Evolutionary conservation across 2,113 vertebrate genomes (phyloP), one percentile per base, ranked within the genome.

Genomic region (Apteryx owenii): DNA sequence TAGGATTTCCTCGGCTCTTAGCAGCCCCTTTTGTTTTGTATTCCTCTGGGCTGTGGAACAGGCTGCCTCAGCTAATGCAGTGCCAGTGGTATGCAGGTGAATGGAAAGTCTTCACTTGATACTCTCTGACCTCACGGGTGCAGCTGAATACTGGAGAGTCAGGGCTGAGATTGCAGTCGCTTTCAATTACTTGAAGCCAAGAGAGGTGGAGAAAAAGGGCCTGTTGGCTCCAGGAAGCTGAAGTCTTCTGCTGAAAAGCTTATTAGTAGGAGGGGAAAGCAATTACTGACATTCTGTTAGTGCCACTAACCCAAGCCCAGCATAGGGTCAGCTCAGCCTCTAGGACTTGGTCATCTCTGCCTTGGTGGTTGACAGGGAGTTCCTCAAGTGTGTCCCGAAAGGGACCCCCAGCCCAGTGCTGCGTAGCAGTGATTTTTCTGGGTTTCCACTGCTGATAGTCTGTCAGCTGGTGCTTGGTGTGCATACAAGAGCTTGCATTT

Each of bases 71-170:
- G 11, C 88, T 85, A 92, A 54, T 19, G 83, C 72, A 64, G 56
- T 31, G 28, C 5, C 16, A 14, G 92, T 36, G 71, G 83, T 62
- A 78, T 81, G 96, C 90, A 94, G 89, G 91, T 72, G 88, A 95
- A 85, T 95, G 96, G 98, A 98, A 97, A 97, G 98, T 97, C 97
- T 97, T 98, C 98, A 97, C 98, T 98, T 98, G 98, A 97, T 98
- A 97, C 93, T 71, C 95, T 23, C 77, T 98, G 98, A 98, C 98
- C 98, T 97, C 91, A 54, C 31, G 51, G 9, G 96, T 96, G 92
- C 92, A 95, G 95, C 97, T 98, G 98, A 98, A 97, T 97, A 72
- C 97, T 44, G 56, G 94, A 97, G 97, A 98, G 96, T 92, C 90
- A 71, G 96, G 66, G 51, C 96, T 97, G 98, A 97, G 98, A 97